A percentile compares a stretch with the other conserved stretches of the same genome.
Evolutionary conservation across 2,797 vertebrate genomes (phyloP).

Genomic region (Sorex maritimensis): DNA sequence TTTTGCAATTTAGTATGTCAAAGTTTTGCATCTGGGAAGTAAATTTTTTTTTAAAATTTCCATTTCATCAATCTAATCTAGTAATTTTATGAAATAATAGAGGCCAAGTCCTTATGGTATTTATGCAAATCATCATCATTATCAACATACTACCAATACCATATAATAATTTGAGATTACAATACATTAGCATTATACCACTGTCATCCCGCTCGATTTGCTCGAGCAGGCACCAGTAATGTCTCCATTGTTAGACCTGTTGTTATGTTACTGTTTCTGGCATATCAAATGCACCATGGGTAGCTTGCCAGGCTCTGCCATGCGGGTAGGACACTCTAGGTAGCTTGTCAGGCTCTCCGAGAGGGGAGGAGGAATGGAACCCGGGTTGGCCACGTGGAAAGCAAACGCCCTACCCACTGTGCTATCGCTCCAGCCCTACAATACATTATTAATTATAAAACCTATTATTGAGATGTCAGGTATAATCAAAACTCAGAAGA

Average conservation of each 20-base stretch:
- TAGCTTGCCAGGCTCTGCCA: too few species aligned
- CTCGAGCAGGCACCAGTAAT: too few species aligned
- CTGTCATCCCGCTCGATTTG: too few species aligned
- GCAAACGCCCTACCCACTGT: too few species aligned
- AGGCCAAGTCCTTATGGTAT: neutral
- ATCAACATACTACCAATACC: neutral
- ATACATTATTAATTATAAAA: slow-evolving; percentile 47
- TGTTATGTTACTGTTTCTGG: too few species aligned
- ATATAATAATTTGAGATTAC: slow-evolving; percentile 11
- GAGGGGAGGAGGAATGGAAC: too few species aligned
- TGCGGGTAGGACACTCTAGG: too few species aligned
- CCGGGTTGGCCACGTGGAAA: too few species aligned
- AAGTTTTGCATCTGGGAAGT: slow-evolving; percentile 19
- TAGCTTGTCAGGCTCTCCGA: too few species aligned
- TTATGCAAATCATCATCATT: neutral
- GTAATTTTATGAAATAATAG: neutral
- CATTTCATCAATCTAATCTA: neutral
- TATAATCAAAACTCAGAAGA: neutral
- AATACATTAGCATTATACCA: neutral
- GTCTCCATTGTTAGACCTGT: too few species aligned
- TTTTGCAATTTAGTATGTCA: neutral
- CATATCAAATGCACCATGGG: too few species aligned
- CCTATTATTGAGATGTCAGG: neutral
- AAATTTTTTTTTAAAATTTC: neutral
- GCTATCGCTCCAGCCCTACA: too few species aligned